Base-by-base conservation (phyloP, 2,797 vertebrate species). In the Synaphobranchus kaupii region DNA sequence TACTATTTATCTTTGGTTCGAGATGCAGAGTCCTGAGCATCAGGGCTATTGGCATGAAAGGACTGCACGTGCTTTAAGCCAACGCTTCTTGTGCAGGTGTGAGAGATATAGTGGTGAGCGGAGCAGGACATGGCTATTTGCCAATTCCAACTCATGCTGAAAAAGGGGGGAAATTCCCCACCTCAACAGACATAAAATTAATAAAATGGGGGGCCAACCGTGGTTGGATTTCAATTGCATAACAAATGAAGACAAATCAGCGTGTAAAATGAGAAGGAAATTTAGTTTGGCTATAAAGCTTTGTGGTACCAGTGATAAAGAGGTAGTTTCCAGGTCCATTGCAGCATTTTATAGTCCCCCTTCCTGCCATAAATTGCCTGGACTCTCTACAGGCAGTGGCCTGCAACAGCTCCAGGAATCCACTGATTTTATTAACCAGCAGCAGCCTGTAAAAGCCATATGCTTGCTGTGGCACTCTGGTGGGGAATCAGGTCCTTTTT, bases 251-350 rank as follows among this genome's bases (percentile, higher is more conserved):
- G 83, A 68, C 66, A 63, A 86, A 73, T 83, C 50, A 52, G 63
- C 52, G 54, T 86, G 84, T 85, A 85, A 90, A 87, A 89, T 87
- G 88, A 87, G 91, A 90, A 83, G 86, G 93, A 90, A 90, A 90
- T 88, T 90, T 90, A 83, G 58, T 87, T 91, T 87, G 89, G 90
- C 91, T 87, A 89, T 93, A 93, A 95, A 94, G 87, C 90, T 91
- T 94, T 92, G 92, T 93, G 92, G 92, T 95, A 91, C 93, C 92
- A 90, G 91, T 90, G 92, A 96, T 95, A 94, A 94, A 95, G 93
- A 92, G 92, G 92, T 89, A 90, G 92, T 94, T 95, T 95, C 93
- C 93, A 95, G 92, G 89, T 89, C 92, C 94, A 90, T 85, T 92
- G 94, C 91, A 88, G 93, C 90, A 91, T 94, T 95, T 86, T 90